These are phyloP conservation scores for Drosophila punjabiensis DNA, from an alignment of 1,140 invertebrate species.

Conservation along the genomic window DNA sequence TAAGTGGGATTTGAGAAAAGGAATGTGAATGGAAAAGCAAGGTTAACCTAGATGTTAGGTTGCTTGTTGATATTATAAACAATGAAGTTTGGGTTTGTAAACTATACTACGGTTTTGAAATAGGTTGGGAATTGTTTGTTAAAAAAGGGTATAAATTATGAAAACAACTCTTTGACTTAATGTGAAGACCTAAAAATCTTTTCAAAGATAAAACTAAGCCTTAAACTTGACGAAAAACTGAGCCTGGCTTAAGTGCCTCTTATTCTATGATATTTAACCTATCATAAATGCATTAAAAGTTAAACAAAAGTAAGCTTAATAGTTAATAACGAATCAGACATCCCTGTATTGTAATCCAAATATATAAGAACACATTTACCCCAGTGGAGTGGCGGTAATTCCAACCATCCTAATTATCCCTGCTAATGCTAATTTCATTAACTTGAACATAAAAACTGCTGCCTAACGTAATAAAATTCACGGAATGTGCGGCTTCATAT, in stretches of 20 bases:
- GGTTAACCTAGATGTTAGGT: neutral
- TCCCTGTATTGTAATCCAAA: neutral
- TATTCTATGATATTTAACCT: neutral
- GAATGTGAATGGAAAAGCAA: neutral
- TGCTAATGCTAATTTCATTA: slow-evolving; percentile 41
- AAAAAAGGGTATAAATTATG: too few relatives aligned
- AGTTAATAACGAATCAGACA: neutral
- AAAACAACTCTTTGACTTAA: too few relatives aligned
- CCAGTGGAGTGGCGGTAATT: too few relatives aligned
- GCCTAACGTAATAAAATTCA: slow-evolving; percentile 4
- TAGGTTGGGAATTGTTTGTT: neutral
- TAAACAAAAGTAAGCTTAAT: neutral
- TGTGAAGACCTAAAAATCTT: too few relatives aligned
- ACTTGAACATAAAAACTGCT: slow-evolving; percentile 23
- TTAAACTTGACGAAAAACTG: neutral
- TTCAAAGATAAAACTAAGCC: neutral
- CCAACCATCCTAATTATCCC: slow-evolving; percentile 25
- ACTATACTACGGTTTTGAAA: neutral
- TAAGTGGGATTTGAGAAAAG: neutral
- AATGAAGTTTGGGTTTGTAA: neutral
- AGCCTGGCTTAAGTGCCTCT: neutral
- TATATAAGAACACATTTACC: neutral
- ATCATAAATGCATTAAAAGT: too few relatives aligned
- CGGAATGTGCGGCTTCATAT: neutral
- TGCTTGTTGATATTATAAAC: neutral